These are phyloP conservation scores for Daktulosphaira vitifoliae DNA, from an alignment of 1,140 invertebrate genomes.

Conservation along the genomic window DNA sequence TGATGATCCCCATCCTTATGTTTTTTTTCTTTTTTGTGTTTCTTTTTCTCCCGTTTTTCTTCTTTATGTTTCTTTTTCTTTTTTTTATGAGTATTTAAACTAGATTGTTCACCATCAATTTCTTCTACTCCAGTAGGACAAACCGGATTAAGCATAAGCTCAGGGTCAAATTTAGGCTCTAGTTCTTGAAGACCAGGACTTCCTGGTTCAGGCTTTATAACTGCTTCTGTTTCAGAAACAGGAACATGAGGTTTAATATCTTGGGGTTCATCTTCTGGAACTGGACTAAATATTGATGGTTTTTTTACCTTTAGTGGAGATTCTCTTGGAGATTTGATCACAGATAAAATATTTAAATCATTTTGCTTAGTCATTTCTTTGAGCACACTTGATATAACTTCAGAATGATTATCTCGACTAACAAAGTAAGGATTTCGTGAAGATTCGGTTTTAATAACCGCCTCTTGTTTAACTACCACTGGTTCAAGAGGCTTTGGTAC, in stretches of 20 bases:
- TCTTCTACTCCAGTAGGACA: slow-evolving; percentile 45
- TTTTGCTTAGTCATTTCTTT: slow-evolving; percentile 36
- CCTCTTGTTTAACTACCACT: slow-evolving; percentile 31
- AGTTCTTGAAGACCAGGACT: not conserved
- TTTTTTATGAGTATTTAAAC: slow-evolving; percentile 45
- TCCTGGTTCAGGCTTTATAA: not conserved
- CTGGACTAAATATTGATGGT: slow-evolving; percentile 29
- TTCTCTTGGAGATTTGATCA: slow-evolving; percentile 31
- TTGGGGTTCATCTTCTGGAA: slow-evolving; percentile 28
- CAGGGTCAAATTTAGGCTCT: slow-evolving; percentile 3
- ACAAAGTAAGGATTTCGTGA: slow-evolving; percentile 17
- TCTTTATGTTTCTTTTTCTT: slow-evolving; percentile 52
- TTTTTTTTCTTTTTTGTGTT: slow-evolving; percentile 41
- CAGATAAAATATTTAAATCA: slow-evolving; percentile 43
- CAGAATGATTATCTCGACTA: slow-evolving; percentile 31
- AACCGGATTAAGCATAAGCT: slow-evolving; percentile 10
- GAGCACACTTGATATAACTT: slow-evolving; percentile 35
- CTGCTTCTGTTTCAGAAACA: slow-evolving; percentile 37
- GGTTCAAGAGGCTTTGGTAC: slow-evolving; percentile 16
- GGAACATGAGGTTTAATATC: slow-evolving; percentile 36
- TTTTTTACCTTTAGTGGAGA: slow-evolving; percentile 38
- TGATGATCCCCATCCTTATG: slow-evolving; percentile 37
- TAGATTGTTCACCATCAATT: slow-evolving; percentile 38
- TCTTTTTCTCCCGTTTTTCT: slow-evolving; percentile 43
- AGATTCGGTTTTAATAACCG: slow-evolving; percentile 26